Base-by-base conservation (phyloP, 2,797 vertebrate species). In the Tympanoctomys barrerae region DNA sequence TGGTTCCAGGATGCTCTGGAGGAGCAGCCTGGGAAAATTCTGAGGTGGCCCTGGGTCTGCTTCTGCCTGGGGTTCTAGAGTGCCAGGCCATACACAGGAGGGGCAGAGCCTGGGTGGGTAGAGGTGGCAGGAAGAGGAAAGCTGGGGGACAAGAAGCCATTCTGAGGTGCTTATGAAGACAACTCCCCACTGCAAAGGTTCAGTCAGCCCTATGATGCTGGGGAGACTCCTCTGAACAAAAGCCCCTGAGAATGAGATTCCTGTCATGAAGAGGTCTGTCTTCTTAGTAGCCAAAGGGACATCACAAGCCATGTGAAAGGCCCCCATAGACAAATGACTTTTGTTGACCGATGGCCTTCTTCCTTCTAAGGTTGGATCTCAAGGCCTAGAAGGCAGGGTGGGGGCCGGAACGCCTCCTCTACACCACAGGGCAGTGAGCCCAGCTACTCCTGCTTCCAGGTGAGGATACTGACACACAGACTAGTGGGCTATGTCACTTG, bases 121-220 rank as follows among this genome's bases (percentile, higher is more conserved):
- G 75, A 79, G 13, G 36, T 52, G 68, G 14, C 24, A 62, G 52
- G 46, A 88, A 81, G 68, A 86, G 31, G 42, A 46, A 64, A 73
- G n/a, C 19, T 9, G 11, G 18, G 42, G 39, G n/a, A 80, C 22
- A 62, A 70, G 52, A 79, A 81, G 24, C 9, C 57, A 46, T n/a
- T 24, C 31, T 1, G 24, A 86, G 86, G 71, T 2, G 36, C 42
- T n/a, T 61, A 62, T 83, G 62, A 90, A 71, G 62, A 94, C 33
- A 21, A 68, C 0, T 0, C 11, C 11, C 24, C 4, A 2, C 11
- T 10, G 21, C 3, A 49, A 14, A n/a, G 24, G 10, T 46, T 42
- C 57, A 49, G 49, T n/a, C 39, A 82, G 42, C 1, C 46, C 68
- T 9, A 33, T 1, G 24, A 57, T 18, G 7, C 42, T 64, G 21